Conservation (phyloP, 2,888 invertebrate species). For the Bombylius discolor region DNA sequence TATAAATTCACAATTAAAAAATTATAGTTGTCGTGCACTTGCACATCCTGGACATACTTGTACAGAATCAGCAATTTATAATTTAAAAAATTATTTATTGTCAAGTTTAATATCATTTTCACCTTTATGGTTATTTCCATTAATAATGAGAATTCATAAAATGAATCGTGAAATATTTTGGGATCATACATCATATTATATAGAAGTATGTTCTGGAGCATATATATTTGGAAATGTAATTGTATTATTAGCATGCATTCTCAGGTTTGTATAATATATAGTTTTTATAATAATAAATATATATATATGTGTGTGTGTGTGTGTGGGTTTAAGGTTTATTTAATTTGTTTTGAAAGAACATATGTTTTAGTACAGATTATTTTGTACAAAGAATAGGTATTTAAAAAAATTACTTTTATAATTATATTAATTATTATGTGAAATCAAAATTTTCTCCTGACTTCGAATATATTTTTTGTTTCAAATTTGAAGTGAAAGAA, state of each 20-base stretch:
- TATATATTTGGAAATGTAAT: not conserved
- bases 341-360: too few species aligned
- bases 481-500: not conserved
- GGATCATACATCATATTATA: not conserved
- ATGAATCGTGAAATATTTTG: not conserved
- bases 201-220: not conserved
- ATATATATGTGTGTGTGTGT: not conserved
- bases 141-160: not conserved
- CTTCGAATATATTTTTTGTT: not conserved
- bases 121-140: constrained; percentile 2
- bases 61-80: constrained; percentile 9
- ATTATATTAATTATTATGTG: too few species aligned
- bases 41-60: constrained; percentile 21
- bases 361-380: too few species aligned
- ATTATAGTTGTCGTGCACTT: constrained; percentile 18
- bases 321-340: not conserved
- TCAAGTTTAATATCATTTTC: constrained; percentile 21
- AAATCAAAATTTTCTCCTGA: too few species aligned
- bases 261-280: not conserved
- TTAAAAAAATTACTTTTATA: too few species aligned
- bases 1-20: constrained; percentile 14
- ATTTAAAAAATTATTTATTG: constrained; percentile 12
- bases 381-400: too few species aligned
- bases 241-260: not conserved
- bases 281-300: not conserved